phyloP scores from a whole-genome alignment of 2,797 vertebrate species.

The Podarcis siculus region DNA sequence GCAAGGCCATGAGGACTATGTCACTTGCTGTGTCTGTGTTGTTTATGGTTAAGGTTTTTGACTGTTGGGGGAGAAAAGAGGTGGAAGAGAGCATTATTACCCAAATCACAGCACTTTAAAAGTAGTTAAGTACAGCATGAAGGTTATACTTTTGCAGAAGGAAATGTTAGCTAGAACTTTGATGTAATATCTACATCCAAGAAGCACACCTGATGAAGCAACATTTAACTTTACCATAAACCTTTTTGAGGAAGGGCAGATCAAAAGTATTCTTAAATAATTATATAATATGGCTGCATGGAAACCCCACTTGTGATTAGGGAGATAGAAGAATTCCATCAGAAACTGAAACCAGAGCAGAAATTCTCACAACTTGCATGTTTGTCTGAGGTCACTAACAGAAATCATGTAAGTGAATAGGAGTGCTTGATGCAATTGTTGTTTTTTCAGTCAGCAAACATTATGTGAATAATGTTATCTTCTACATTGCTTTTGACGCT shows the following conservation, averaged over 20 bases:
- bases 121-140: constrained; percentile 26
- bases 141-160: neutral
- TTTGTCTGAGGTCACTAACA: too few relatives aligned
- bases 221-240: neutral
- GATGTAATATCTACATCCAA: constrained; percentile 6
- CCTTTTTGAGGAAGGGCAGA: too few relatives aligned
- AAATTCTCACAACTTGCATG: too few relatives aligned
- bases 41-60: constrained; percentile 90
- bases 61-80: constrained; percentile 76
- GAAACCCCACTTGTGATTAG: neutral
- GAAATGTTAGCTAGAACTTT: constrained; percentile 13
- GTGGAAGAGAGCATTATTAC: constrained; percentile 38
- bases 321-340: too few relatives aligned
- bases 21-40: constrained; percentile 89
- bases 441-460: too few relatives aligned
- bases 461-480: too few relatives aligned
- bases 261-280: too few relatives aligned
- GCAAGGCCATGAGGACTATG: constrained; percentile 88
- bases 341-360: too few relatives aligned
- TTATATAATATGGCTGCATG: neutral
- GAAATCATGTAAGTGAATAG: too few relatives aligned
- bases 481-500: too few relatives aligned
- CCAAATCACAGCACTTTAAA: constrained; percentile 47
- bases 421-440: neutral
- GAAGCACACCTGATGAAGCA: constrained; percentile 40